Percentiles rank a stretch among this genome's conserved stretches.
Evolutionary conservation across 2,888 invertebrate species (phyloP).

Genomic region (Metalampra italica): DNA sequence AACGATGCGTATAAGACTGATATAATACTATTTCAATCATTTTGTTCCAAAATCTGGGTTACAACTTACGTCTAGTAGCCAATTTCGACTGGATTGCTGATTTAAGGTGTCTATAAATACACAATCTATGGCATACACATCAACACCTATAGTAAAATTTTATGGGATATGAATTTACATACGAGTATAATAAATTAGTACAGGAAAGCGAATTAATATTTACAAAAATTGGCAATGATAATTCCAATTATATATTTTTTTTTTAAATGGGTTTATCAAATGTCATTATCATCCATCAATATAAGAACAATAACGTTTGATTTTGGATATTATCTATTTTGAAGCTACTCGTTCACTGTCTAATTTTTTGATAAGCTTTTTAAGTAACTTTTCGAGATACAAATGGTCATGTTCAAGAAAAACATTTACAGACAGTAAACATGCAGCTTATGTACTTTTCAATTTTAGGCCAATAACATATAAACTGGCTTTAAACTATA

Average conservation of each 20-base stretch:
- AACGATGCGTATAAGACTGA: constrained; percentile 51
- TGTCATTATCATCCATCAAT: background rate
- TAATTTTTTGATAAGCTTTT: background rate
- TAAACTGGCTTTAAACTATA: constrained; percentile 4
- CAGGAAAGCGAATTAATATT: constrained; percentile 70
- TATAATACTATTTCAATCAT: constrained; percentile 58
- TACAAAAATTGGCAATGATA: constrained; percentile 47
- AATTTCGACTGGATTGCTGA: constrained; percentile 21
- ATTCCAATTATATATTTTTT: constrained; percentile 3
- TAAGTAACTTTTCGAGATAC: background rate
- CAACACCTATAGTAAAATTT: constrained; percentile 51
- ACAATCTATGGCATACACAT: constrained; percentile 44
- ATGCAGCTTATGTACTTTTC: constrained; percentile 6
- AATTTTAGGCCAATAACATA: constrained; percentile 5
- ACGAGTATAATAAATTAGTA: constrained; percentile 65
- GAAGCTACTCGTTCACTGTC: constrained; percentile 3
- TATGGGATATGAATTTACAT: constrained; percentile 61
- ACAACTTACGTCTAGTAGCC: constrained; percentile 39
- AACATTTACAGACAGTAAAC: constrained; percentile 7
- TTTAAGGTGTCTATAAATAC: constrained; percentile 27
- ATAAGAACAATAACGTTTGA: too few species aligned
- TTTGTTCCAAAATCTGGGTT: constrained; percentile 46
- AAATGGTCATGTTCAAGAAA: background rate
- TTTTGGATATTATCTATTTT: constrained; percentile 1
- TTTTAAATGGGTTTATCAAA: constrained; percentile 3